These are phyloP conservation scores for Gobius niger DNA, from an alignment of 2,113 vertebrate genomes.

Conservation along the genomic window DNA sequence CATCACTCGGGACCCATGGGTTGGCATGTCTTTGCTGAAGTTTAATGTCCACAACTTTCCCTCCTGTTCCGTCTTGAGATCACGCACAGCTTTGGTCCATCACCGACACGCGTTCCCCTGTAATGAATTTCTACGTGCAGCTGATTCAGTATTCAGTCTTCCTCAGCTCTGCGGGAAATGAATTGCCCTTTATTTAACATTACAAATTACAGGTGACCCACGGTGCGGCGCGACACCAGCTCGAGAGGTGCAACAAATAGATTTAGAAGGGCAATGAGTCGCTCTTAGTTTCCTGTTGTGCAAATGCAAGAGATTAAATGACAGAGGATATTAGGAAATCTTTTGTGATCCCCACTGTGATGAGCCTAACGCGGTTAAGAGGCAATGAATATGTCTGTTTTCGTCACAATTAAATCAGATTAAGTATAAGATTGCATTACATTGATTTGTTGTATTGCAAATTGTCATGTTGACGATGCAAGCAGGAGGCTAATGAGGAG, in stretches of 20 bases:
- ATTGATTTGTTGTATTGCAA: slow-evolving; percentile 63
- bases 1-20: too few species aligned
- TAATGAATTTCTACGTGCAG: slow-evolving; percentile 70
- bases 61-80: slow-evolving; percentile 42
- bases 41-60: slow-evolving; percentile 18
- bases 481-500: slow-evolving; percentile 53
- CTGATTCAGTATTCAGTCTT: slow-evolving; percentile 58
- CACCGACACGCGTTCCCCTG: slow-evolving; percentile 27
- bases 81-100: slow-evolving; percentile 28
- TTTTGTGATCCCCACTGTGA: slow-evolving; percentile 66
- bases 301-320: slow-evolving; percentile 69
- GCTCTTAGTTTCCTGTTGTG: slow-evolving; percentile 70
- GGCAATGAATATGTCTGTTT: slow-evolving; percentile 67
- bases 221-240: slow-evolving; percentile 55
- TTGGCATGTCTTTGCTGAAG: not conserved
- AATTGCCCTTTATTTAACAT: slow-evolving; percentile 79
- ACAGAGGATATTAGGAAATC: slow-evolving; percentile 68
- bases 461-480: slow-evolving; percentile 49
- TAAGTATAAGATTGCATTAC: slow-evolving; percentile 60
- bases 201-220: slow-evolving; percentile 75
- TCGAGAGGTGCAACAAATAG: slow-evolving; percentile 71
- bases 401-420: slow-evolving; percentile 64
- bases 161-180: slow-evolving; percentile 72
- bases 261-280: slow-evolving; percentile 69
- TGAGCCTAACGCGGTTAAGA: slow-evolving; percentile 64